phyloP scores from a whole-genome alignment of 2,113 vertebrate species.

The Anser cygnoides region DNA sequence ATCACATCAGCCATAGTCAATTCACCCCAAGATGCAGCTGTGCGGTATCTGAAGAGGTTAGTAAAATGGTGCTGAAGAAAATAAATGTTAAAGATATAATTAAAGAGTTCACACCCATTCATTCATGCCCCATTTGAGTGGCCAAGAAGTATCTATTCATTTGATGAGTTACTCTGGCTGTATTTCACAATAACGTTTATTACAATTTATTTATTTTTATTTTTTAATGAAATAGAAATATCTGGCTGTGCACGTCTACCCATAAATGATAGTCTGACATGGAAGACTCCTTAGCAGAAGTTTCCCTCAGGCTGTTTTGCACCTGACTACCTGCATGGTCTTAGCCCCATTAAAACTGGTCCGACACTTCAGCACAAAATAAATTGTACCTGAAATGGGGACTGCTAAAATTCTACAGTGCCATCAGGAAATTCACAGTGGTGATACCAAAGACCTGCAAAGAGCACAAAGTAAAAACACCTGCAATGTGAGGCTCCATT shows the following conservation, averaged over 20 bases:
- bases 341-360: slow-evolving; percentile 50
- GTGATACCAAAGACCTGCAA: background rate
- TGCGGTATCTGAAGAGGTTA: background rate
- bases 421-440: slow-evolving; percentile 32
- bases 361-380: slow-evolving; percentile 48
- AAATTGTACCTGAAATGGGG: slow-evolving; percentile 58
- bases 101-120: background rate
- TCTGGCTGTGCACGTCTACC: background rate
- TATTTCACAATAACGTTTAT: slow-evolving; percentile 1
- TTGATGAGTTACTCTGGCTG: background rate
- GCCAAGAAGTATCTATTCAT: background rate
- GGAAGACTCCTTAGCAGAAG: background rate
- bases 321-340: slow-evolving; percentile 6
- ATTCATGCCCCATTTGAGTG: background rate
- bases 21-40: slow-evolving; percentile 8
- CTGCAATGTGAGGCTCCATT: background rate
- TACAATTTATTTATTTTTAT: background rate
- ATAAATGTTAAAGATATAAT: background rate
- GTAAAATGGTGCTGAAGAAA: slow-evolving; percentile 22
- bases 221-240: background rate
- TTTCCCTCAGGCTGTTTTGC: slow-evolving; percentile 25
- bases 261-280: background rate
- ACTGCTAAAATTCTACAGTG: slow-evolving; percentile 50
- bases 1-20: background rate
- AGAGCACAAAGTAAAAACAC: slow-evolving; percentile 23